A percentile compares a stretch with the other conserved stretches of the same genome.
phyloP scores from a whole-genome alignment of 1,140 invertebrate species.

The Drosophila santomea region DNA sequence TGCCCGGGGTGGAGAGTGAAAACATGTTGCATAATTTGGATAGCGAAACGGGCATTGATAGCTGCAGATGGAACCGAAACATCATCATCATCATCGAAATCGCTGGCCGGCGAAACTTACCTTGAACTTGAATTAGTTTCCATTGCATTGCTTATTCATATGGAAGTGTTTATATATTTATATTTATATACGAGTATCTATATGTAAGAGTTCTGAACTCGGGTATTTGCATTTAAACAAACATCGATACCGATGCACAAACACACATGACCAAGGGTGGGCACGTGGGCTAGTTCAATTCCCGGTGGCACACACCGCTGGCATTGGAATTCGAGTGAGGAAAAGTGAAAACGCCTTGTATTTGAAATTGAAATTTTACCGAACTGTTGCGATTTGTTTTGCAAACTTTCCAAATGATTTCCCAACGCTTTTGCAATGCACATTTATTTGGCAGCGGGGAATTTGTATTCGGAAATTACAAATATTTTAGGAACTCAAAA shows the following conservation, averaged over 20 bases:
- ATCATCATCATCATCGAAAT: constrained; percentile 35
- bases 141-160: constrained; percentile 62
- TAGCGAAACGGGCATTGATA: constrained; percentile 33
- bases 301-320: constrained; percentile 16
- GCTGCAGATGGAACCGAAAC: constrained; percentile 24
- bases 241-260: constrained; percentile 19
- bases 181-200: constrained; percentile 2
- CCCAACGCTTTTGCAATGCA: not conserved
- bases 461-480: no score
- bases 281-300: constrained; percentile 25
- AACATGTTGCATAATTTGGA: constrained; percentile 61
- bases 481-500: not conserved
- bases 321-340: constrained; percentile 5
- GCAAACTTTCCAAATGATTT: not conserved
- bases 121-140: constrained; percentile 78
- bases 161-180: constrained; percentile 63
- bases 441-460: not conserved
- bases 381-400: constrained; percentile 23
- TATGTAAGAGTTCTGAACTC: constrained; percentile 1
- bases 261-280: constrained; percentile 35
- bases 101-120: constrained; percentile 31
- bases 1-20: not conserved
- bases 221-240: constrained; percentile 33
- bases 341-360: constrained; percentile 25
- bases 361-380: constrained; percentile 29